phyloP scores from a whole-genome alignment of 2,797 vertebrate species.

The Botia kubotai region DNA sequence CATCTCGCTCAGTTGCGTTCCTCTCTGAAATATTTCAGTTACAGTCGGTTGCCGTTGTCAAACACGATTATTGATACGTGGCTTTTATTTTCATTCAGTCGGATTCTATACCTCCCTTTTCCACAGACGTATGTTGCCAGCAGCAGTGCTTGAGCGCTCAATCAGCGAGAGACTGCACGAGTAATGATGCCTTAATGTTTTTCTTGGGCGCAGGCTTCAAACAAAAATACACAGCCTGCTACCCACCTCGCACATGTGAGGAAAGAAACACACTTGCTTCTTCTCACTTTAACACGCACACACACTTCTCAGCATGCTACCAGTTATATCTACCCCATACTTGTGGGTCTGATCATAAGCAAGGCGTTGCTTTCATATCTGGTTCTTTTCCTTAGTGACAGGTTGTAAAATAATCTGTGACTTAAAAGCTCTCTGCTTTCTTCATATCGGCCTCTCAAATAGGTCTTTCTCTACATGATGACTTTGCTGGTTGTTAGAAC shows the following conservation, averaged over 20 bases:
- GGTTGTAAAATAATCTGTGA: constrained; percentile 34
- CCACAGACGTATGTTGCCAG: constrained; percentile 34
- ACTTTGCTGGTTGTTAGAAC: neutral
- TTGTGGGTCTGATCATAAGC: constrained; percentile 36
- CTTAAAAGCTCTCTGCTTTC: constrained; percentile 24
- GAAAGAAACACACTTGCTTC: constrained; percentile 33
- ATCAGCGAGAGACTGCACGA: constrained; percentile 48
- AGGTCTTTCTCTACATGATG: constrained; percentile 27
- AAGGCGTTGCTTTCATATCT: constrained; percentile 40
- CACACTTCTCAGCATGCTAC: constrained; percentile 34
- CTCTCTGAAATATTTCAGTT: constrained; percentile 53
- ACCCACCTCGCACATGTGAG: constrained; percentile 48
- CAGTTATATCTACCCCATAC: constrained; percentile 27
- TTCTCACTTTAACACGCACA: constrained; percentile 25
- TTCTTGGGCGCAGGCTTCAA: constrained; percentile 59
- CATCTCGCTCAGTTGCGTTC: constrained; percentile 51
- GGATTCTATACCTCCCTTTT: constrained; percentile 27
- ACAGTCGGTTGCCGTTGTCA: constrained; percentile 58
- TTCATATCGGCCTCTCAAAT: constrained; percentile 10
- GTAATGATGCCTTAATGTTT: constrained; percentile 61
- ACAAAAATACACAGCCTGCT: constrained; percentile 61
- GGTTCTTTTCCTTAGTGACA: constrained; percentile 30
- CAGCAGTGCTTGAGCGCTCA: constrained; percentile 28
- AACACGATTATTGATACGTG: constrained; percentile 60
- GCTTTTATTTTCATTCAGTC: constrained; percentile 50